Conservation (phyloP, 2,888 invertebrate species). For the Caenorhabditis sp. region DNA sequence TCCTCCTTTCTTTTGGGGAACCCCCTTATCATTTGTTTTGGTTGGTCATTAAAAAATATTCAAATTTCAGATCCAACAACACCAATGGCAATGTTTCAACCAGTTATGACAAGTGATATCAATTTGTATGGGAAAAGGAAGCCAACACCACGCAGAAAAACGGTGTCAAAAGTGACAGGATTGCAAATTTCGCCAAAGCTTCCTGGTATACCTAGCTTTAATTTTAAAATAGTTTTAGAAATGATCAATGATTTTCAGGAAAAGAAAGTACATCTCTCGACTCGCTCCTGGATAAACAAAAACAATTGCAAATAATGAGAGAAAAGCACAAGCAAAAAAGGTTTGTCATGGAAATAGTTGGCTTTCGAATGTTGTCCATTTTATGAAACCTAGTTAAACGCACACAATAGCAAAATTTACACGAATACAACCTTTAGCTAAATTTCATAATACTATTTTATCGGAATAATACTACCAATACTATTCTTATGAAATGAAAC, state of each 20-base stretch:
- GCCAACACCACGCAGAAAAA: conserved; percentile 19
- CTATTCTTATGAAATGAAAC: no score
- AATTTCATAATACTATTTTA: no score
- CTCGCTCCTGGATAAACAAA: conserved; percentile 37
- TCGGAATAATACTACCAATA: no score
- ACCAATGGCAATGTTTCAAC: conserved; percentile 40
- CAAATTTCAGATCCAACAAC: conserved; percentile 28
- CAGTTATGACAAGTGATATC: conserved; percentile 31
- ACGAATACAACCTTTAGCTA: no score
- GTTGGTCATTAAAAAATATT: background rate
- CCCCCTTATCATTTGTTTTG: background rate
- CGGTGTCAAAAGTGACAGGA: background rate
- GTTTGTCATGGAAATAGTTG: no score
- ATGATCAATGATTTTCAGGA: conserved; percentile 12
- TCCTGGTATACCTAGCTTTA: background rate
- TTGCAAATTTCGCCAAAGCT: conserved; percentile 6
- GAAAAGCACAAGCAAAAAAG: conserved; percentile 6
- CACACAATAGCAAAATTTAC: no score
- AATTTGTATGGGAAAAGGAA: conserved; percentile 29
- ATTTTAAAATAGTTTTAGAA: background rate
- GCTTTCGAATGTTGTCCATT: no score
- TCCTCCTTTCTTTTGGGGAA: background rate
- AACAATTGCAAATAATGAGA: conserved; percentile 33
- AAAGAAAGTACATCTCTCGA: conserved; percentile 39
- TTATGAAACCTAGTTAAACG: no score